Evolutionary conservation across 2,797 vertebrate species (phyloP), one percentile per base, ranked within the genome.

Genomic region (Rhodeus uyekii): DNA sequence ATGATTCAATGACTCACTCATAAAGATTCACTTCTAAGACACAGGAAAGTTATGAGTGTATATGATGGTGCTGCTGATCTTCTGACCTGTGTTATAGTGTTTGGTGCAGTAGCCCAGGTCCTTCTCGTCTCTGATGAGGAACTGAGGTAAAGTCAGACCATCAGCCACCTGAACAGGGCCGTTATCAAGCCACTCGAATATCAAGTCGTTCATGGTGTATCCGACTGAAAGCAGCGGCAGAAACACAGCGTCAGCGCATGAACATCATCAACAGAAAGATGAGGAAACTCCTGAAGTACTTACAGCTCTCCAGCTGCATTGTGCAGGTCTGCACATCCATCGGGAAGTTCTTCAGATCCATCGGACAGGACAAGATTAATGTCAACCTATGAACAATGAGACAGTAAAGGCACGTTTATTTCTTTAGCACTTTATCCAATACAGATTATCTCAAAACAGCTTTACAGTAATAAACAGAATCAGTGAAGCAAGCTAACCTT

Each of bases 261-360:
- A 58, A 27, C n/a, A 3, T 19, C 18, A 48, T 0, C 6, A 13
- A 2, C 24, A 24, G 53, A 27, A 19, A 22, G 48, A 53, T 3
- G 19, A 22, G 44, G 50, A 27, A 10, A 27, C 24, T 27, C 55
- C 65, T 34, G 16, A 53, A 16, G 24, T 38, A 93, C 97, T 96
- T 92, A 99, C 98, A 99, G 84, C 98, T 99, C 84, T 99, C 98
- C 85, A 99, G 92, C 82, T 99, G 98, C 98, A 99, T 99, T 0
- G 96, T 98, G 76, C 98, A 99, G 1, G 97, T 99, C 89, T 99
- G 98, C n/a, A 97, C 96, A 81, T 99, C 98, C 98, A 99, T 99
- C 1, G 98, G 98, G 88, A 99, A 99, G 92, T 99, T 99, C 95
- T 99, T 99, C 90, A 99, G 92, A 89, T 99, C 98, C 98, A 99